These are phyloP conservation scores for Crocidura indochinensis DNA, from an alignment of 2,797 vertebrate species.

Conservation along the genomic window DNA sequence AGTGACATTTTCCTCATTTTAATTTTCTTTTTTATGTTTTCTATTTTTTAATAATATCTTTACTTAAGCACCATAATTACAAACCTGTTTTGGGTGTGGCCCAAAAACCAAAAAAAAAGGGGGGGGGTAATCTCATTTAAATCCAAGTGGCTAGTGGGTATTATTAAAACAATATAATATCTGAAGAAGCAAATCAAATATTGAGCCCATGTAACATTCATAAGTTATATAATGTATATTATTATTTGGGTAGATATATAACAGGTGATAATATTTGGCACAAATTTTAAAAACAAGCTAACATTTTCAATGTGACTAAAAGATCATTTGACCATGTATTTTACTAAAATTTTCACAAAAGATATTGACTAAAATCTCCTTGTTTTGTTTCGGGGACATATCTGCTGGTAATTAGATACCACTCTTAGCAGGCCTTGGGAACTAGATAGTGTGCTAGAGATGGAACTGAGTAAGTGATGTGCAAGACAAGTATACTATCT, in stretches of 20 bases:
- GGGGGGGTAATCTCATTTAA: conserved; percentile 11
- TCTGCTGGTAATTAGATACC: too few relatives aligned
- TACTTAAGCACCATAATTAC: too few relatives aligned
- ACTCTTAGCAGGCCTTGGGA: too few relatives aligned
- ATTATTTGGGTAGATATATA: background rate
- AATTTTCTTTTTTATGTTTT: background rate
- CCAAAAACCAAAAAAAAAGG: too few relatives aligned
- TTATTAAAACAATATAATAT: conserved; percentile 57
- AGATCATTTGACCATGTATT: conserved; percentile 28
- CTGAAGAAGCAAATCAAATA: conserved; percentile 47
- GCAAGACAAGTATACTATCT: too few relatives aligned
- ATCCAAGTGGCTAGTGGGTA: conserved; percentile 4
- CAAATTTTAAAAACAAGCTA: conserved; percentile 16
- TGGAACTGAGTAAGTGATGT: too few relatives aligned
- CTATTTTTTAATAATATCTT: too few relatives aligned
- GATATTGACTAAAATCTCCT: conserved; percentile 28
- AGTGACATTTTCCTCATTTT: conserved; percentile 36
- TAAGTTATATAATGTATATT: background rate
- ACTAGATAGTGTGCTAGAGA: too few relatives aligned
- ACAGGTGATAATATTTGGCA: conserved; percentile 28
- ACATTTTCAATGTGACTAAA: conserved; percentile 29
- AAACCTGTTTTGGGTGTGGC: too few relatives aligned
- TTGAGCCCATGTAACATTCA: background rate
- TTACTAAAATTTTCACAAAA: conserved; percentile 64
- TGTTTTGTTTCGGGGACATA: background rate